Evolutionary conservation across 2,113 vertebrate genomes (phyloP).

Genomic region (Micronisus gabar): DNA sequence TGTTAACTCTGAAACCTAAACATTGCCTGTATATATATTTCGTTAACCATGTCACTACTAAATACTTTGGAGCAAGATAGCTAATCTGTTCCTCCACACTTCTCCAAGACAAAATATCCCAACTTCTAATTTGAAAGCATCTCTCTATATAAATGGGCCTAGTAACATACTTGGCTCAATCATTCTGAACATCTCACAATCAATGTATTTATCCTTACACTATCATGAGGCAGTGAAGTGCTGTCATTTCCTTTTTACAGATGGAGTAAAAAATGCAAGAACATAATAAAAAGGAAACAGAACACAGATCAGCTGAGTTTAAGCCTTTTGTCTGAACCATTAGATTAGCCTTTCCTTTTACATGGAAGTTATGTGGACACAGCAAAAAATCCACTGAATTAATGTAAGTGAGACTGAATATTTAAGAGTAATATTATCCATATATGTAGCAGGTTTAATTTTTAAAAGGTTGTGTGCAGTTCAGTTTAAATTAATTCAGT

Average conservation of each 20-base stretch:
- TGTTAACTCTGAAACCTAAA: constrained; percentile 59
- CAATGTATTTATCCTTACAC: constrained; percentile 13
- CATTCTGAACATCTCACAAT: background rate
- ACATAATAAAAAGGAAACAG: constrained; percentile 8
- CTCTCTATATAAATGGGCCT: background rate
- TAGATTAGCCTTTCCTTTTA: constrained; percentile 21
- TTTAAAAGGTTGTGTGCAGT: constrained; percentile 24
- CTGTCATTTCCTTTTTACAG: constrained; percentile 23
- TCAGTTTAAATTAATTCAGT: constrained; percentile 35
- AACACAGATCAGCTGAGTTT: constrained; percentile 15
- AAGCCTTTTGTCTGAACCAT: constrained; percentile 46
- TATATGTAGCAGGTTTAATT: background rate
- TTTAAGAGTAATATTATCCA: constrained; percentile 25
- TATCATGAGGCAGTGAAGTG: background rate
- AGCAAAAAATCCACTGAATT: constrained; percentile 24
- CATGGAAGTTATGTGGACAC: background rate
- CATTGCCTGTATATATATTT: constrained; percentile 30
- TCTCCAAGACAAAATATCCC: background rate
- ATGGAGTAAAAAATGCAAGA: background rate
- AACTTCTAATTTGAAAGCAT: background rate
- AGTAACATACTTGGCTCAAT: background rate
- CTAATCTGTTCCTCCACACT: background rate
- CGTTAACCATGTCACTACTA: constrained; percentile 42
- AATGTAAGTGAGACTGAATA: constrained; percentile 17
- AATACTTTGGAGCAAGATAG: background rate